These are phyloP conservation scores for Amphimallon solstitiale DNA, from an alignment of 2,888 invertebrate species.

Conservation along the genomic window DNA sequence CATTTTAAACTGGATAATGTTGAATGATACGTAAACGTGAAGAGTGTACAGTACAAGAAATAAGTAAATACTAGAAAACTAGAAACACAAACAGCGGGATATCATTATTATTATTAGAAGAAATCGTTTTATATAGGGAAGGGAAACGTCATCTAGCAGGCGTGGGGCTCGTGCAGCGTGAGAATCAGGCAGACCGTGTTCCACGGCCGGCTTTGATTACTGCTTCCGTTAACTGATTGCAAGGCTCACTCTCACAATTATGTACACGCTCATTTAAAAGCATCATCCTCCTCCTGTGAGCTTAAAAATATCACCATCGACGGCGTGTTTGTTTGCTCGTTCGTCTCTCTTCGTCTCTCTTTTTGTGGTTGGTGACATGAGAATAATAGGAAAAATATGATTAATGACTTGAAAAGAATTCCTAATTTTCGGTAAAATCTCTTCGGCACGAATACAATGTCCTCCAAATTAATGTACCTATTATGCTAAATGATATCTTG, in stretches of 20 bases:
- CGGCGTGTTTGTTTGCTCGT: too few species aligned
- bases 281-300: conserved; percentile 43
- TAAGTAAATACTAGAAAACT: neutral
- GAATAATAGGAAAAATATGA: too few species aligned
- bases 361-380: too few species aligned
- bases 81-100: neutral
- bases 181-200: conserved; percentile 58
- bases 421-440: too few species aligned
- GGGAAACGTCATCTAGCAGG: conserved; percentile 48
- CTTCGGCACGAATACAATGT: too few species aligned
- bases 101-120: neutral
- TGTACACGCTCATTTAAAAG: conserved; percentile 53
- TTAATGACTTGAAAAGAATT: too few species aligned
- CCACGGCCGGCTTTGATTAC: conserved; percentile 58
- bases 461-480: too few species aligned
- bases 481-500: too few species aligned
- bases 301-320: neutral
- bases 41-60: too few species aligned
- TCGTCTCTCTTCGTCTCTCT: too few species aligned
- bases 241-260: conserved; percentile 58
- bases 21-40: too few species aligned
- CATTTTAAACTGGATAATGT: too few species aligned
- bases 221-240: conserved; percentile 60
- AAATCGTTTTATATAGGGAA: conserved; percentile 1
- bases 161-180: conserved; percentile 62